Base-by-base conservation (phyloP, 2,797 vertebrate species). In the Melopsittacus undulatus region DNA sequence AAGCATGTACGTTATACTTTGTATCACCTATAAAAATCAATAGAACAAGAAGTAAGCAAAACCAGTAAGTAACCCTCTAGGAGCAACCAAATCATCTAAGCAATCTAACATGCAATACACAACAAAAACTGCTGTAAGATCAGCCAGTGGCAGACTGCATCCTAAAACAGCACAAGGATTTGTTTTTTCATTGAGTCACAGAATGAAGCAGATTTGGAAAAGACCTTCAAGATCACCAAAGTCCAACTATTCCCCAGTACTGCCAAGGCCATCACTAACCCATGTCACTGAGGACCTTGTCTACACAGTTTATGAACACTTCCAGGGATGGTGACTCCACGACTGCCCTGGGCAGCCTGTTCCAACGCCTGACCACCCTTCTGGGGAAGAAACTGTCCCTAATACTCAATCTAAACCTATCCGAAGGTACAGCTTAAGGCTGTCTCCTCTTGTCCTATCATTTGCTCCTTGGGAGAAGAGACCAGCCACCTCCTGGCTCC, bases 71-170 rank as follows among this genome's bases (percentile, higher is more conserved):
- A 56, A 56, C 32, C 32, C 21, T n/a, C n/a, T 10, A 30, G 3
- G 10, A 11, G 5, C 49, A 68, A 30, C 9, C 67, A 68, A 73
- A 10, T 10, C 34, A 46, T 14, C 26, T 10, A 14, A 9, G 16
- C 29, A 24, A 36, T 5, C n/a, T 10, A n/a, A 17, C 1, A 52
- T 0, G 13, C 2, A 2, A 6, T 5, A 38, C 5, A 13, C 7
- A 13, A 64, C 11, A 14, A 3, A 3, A 52, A 36, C 11, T 2
- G 27, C 23, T 23, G 12, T 2, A 32, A 5, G 14, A n/a, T 13
- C 1, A 32, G 16, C 32, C 19, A 52, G 13, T 0, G 20, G 13
- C n/a, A 42, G 63, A 46, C 30, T 2, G 5, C 3, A 42, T 0
- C 3, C 16, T 30, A 56, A 21, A 49, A 73, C 9, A 1, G 4